A percentile compares a stretch with the other conserved stretches of the same genome.
Conservation (phyloP, 2,888 invertebrate species). For the Torymus tubicola region DNA sequence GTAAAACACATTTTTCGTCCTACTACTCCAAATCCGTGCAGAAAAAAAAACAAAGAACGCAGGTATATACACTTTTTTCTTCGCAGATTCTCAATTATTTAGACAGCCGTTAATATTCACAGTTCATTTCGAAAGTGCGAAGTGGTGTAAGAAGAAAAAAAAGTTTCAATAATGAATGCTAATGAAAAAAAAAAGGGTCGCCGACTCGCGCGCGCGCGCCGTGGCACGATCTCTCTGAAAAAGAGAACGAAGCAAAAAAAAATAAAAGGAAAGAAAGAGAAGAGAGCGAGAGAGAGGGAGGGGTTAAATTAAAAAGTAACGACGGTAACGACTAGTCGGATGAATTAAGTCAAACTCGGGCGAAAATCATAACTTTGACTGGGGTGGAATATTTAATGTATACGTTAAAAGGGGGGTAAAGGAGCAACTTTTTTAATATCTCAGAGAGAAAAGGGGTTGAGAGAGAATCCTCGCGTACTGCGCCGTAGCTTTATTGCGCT, state of each 20-base stretch:
- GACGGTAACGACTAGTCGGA: conserved; percentile 9
- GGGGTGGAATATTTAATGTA: conserved; percentile 35
- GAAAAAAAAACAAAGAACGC: too few species aligned
- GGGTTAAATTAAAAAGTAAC: conserved; percentile 34
- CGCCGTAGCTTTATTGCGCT: conserved; percentile 30
- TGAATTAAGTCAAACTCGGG: conserved; percentile 40
- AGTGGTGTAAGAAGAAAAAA: conserved; percentile 9
- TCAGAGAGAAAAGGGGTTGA: background rate
- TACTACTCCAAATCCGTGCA: too few species aligned
- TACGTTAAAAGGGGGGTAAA: conserved; percentile 31
- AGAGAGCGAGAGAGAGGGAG: background rate
- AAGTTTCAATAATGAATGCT: conserved; percentile 33
- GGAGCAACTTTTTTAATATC: conserved; percentile 47
- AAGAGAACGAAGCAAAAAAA: background rate
- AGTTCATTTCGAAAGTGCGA: conserved; percentile 6
- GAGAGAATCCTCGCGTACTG: background rate
- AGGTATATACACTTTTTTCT: too few species aligned
- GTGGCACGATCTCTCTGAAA: too few species aligned
- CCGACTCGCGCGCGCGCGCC: too few species aligned
- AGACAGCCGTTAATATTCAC: conserved; percentile 9
- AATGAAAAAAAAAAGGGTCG: background rate
- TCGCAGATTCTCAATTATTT: background rate
- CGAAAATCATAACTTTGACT: conserved; percentile 42
- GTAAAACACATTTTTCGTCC: too few species aligned
- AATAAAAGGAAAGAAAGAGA: background rate